Percentiles rank a stretch among this genome's conserved stretches.
Conservation (phyloP, 2,113 vertebrate species). For the Brachyhypopomus gauderio region DNA sequence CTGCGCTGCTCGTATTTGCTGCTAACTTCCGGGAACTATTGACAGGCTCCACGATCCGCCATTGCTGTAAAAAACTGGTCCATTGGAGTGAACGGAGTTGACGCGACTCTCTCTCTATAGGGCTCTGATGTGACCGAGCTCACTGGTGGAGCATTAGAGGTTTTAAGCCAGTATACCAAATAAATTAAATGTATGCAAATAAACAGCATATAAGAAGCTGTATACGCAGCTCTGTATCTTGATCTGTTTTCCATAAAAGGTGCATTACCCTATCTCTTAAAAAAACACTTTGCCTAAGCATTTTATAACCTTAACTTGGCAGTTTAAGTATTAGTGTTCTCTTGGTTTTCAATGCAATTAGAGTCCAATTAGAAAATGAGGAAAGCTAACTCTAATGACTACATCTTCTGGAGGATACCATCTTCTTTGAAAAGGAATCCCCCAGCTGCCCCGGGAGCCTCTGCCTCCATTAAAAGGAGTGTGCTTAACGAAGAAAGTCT, state of each 20-base stretch:
- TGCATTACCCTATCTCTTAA: neutral
- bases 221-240: neutral
- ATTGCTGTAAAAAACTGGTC: no score
- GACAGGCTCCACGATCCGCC: no score
- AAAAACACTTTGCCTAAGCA: slow-evolving; percentile 21
- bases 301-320: slow-evolving; percentile 15
- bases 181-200: neutral
- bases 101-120: no score
- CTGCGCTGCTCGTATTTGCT: no score
- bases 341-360: slow-evolving; percentile 7
- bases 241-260: slow-evolving; percentile 28
- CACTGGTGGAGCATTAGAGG: no score
- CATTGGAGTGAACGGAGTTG: no score
- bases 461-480: slow-evolving; percentile 63
- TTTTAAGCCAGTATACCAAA: neutral
- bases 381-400: slow-evolving; percentile 52
- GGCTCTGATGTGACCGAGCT: no score
- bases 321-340: slow-evolving; percentile 13
- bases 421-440: slow-evolving; percentile 66
- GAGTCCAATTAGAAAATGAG: slow-evolving; percentile 47
- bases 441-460: slow-evolving; percentile 56
- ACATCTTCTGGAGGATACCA: slow-evolving; percentile 50
- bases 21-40: no score
- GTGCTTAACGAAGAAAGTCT: slow-evolving; percentile 71
- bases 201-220: slow-evolving; percentile 3